Evolutionary conservation across 1,140 invertebrate species (phyloP).

Genomic region (Drosophila parvula): DNA sequence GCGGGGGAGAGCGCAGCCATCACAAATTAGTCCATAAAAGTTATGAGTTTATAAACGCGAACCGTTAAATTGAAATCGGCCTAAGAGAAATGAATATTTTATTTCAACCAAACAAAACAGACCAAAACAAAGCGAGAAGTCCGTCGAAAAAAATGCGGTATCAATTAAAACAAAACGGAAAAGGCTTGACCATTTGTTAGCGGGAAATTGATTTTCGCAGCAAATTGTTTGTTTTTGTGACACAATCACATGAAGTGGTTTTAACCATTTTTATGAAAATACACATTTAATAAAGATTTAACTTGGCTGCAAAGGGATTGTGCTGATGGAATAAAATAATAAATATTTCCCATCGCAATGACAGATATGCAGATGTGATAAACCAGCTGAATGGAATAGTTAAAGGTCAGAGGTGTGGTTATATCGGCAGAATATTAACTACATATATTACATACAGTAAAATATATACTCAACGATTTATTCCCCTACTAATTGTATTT

Average conservation of each 20-base stretch:
- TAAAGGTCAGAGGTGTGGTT: too few species aligned
- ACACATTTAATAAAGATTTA: constrained; percentile 49
- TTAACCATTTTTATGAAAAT: constrained; percentile 39
- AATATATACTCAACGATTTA: background rate
- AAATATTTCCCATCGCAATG: constrained; percentile 10
- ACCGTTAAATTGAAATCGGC: constrained; percentile 48
- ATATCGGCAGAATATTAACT: too few species aligned
- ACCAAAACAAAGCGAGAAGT: constrained; percentile 1
- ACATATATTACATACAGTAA: background rate
- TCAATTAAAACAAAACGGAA: constrained; percentile 49
- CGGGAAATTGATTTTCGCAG: constrained; percentile 41
- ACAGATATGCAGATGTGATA: constrained; percentile 11
- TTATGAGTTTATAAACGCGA: constrained; percentile 62
- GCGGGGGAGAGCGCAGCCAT: constrained; percentile 19
- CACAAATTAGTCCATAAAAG: constrained; percentile 55
- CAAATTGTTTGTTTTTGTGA: constrained; percentile 25
- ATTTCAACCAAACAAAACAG: constrained; percentile 28
- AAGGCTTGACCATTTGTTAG: constrained; percentile 32
- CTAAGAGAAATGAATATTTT: constrained; percentile 55
- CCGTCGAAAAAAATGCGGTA: constrained; percentile 28
- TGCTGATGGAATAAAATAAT: constrained; percentile 32
- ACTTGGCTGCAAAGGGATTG: constrained; percentile 34
- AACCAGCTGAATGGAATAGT: background rate
- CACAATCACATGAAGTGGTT: constrained; percentile 27
- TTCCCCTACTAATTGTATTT: background rate